Conservation (phyloP, 2,113 vertebrate genomes). For the Dascyllus trimaculatus region DNA sequence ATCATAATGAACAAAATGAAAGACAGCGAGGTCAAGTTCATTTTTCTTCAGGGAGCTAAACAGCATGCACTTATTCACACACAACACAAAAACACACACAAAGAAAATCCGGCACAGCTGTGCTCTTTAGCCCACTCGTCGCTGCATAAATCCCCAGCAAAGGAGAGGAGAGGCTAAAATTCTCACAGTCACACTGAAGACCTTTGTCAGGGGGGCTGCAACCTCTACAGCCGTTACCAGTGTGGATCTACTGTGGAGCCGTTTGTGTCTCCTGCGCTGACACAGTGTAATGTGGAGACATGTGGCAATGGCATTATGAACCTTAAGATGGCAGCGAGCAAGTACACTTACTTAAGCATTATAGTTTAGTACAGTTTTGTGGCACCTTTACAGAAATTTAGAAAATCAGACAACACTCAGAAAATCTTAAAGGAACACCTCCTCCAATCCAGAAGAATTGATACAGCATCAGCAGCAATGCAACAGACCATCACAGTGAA, state of each 20-base stretch:
- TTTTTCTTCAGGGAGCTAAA: conserved; percentile 2
- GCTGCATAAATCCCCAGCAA: neutral
- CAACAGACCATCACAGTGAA: too few relatives aligned
- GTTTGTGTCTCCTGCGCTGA: neutral
- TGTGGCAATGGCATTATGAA: too few relatives aligned
- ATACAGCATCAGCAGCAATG: too few relatives aligned
- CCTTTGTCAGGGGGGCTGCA: neutral
- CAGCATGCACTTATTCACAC: neutral
- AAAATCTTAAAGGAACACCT: too few relatives aligned
- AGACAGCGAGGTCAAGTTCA: conserved; percentile 6
- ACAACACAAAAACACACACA: neutral
- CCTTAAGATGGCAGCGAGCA: too few relatives aligned
- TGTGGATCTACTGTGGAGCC: neutral
- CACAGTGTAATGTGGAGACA: too few relatives aligned
- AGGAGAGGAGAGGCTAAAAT: neutral
- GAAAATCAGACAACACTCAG: too few relatives aligned
- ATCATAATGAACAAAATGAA: conserved; percentile 13
- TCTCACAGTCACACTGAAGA: neutral
- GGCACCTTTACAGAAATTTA: too few relatives aligned
- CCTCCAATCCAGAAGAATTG: too few relatives aligned
- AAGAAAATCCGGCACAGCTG: neutral
- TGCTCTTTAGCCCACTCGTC: neutral
- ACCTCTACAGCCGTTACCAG: too few relatives aligned
- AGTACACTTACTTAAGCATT: too few relatives aligned
- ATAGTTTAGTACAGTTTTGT: too few relatives aligned